Base-by-base conservation (phyloP, 2,113 vertebrate species). In the Cottus gobio region DNA sequence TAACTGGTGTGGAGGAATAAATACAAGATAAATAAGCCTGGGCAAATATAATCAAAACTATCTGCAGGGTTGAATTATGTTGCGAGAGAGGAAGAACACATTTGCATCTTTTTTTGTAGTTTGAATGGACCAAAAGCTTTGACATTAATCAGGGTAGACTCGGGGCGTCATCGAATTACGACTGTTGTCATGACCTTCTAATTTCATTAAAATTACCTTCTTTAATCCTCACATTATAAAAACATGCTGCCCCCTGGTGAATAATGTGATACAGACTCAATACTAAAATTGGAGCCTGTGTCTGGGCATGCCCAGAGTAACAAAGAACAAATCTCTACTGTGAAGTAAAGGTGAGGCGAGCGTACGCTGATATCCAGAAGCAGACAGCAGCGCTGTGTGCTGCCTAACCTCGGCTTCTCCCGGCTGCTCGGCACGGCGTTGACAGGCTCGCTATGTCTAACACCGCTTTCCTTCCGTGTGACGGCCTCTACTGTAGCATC, bases 401-500 rank as follows among this genome's bases (percentile, higher is more conserved):
- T 78, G 67, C 74, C 74, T 88, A 83, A 89, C 88, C 87, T 84
- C 79, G 77, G 77, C 71, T 90, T 83, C 67, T 89, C 57, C 52
- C 62, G 62, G 83, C 73, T 84, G 69, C 65, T 79, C 82, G 72
- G 71, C 74, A 58, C 66, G 60, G 54, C 79, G 80, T 84, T 89
- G 89, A 91, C 86, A 87, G 86, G 36, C 86, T 85, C 71, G 48
- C 76, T 48, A 15, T 70, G 83, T 92, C 81, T 72, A 89, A 84
- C 86, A 79, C 72, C 34, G 75, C 71, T 72, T 82, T 82, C 78
- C 84, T 87, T 79, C 39, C 61, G 34, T 30, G 69, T 81, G 84
- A 92, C 84, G 90, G 88, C 71, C 74, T 58, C 68, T 48, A n/a
- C 20, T 52, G 30, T 52, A 75, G 79, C 71, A 74, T 83, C 75